phyloP scores from a whole-genome alignment of 37 sponge, comb jelly and placozoan species.

The Agelas oroides region DNA sequence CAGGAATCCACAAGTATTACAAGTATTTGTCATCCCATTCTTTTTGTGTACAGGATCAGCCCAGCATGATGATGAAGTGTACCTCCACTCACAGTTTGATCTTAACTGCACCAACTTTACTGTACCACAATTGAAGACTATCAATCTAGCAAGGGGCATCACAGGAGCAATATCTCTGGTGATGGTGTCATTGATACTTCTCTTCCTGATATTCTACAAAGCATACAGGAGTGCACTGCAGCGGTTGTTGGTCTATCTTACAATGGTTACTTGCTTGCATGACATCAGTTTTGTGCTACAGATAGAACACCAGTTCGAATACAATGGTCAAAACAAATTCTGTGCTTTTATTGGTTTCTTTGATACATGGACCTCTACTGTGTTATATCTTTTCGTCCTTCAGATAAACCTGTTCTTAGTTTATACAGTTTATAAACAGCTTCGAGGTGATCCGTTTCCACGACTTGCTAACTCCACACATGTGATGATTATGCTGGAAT shows the following conservation, averaged over 20 bases:
- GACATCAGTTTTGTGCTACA: neutral
- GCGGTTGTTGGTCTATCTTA: neutral
- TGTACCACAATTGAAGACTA: neutral
- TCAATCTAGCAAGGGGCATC: conserved; percentile 4
- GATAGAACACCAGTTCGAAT: conserved; percentile 1
- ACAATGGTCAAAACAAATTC: neutral
- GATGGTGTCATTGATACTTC: neutral
- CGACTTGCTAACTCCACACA: too few relatives aligned
- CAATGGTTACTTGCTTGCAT: neutral
- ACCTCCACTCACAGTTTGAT: conserved; percentile 14
- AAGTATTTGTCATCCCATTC: too few relatives aligned
- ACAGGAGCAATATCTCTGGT: neutral
- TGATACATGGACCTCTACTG: neutral
- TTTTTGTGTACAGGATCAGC: too few relatives aligned
- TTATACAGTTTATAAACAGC: too few relatives aligned
- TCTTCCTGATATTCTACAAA: conserved; percentile 2
- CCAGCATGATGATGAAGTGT: too few relatives aligned
- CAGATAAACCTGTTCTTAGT: too few relatives aligned
- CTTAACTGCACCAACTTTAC: conserved; percentile 14
- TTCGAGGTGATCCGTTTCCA: too few relatives aligned
- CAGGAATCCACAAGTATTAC: too few relatives aligned
- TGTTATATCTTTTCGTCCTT: too few relatives aligned
- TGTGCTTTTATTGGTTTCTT: neutral
- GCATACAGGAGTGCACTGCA: neutral
- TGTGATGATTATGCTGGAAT: too few relatives aligned